A percentile compares a stretch with the other conserved stretches of the same genome.
phyloP scores from a whole-genome alignment of 2,113 vertebrate species.

The Progne subis region DNA sequence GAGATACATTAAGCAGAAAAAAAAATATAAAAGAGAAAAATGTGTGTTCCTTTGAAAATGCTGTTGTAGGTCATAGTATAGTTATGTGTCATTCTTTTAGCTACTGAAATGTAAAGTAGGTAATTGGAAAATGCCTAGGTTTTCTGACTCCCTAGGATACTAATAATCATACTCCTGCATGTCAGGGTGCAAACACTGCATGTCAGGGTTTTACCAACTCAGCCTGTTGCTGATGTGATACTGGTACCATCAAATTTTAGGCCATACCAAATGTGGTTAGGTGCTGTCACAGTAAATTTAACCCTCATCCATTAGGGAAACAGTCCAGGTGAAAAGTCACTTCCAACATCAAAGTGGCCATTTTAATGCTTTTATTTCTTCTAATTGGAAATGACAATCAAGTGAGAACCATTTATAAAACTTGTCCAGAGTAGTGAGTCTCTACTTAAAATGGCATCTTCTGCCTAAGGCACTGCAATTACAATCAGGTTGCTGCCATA shows the following conservation, averaged over 20 bases:
- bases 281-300: slow-evolving; percentile 82
- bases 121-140: slow-evolving; percentile 57
- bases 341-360: slow-evolving; percentile 72
- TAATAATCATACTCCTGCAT: slow-evolving; percentile 39
- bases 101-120: slow-evolving; percentile 43
- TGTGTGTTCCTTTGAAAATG: slow-evolving; percentile 24
- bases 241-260: slow-evolving; percentile 24
- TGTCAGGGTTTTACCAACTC: slow-evolving; percentile 34
- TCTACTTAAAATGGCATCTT: slow-evolving; percentile 72
- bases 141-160: slow-evolving; percentile 41
- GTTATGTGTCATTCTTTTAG: slow-evolving; percentile 35
- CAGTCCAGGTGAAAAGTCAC: slow-evolving; percentile 72
- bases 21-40: slow-evolving; percentile 35
- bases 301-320: slow-evolving; percentile 77
- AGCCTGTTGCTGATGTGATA: slow-evolving; percentile 25
- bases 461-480: slow-evolving; percentile 36
- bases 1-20: slow-evolving; percentile 44
- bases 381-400: slow-evolving; percentile 81
- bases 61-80: slow-evolving; percentile 24
- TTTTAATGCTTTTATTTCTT: slow-evolving; percentile 78
- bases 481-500: slow-evolving; percentile 59
- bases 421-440: slow-evolving; percentile 75
- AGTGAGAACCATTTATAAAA: slow-evolving; percentile 76
- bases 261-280: slow-evolving; percentile 76
- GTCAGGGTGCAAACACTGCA: not conserved